phyloP scores from a whole-genome alignment of 1,140 invertebrate genomes.

The Macrostomum lignano region DNA sequence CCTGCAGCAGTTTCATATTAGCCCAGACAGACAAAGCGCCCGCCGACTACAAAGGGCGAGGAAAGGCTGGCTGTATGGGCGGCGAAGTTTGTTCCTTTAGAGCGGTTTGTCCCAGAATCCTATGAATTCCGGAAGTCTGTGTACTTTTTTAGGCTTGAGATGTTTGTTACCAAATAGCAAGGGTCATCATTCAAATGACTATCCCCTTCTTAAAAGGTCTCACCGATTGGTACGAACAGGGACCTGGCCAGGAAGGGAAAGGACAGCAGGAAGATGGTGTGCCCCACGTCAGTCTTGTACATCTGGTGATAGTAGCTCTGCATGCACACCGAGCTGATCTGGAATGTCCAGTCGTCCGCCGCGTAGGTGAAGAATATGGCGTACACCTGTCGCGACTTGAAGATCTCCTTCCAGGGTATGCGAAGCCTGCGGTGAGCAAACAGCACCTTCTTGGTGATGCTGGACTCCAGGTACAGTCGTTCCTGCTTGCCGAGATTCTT shows the following conservation, averaged over 20 bases:
- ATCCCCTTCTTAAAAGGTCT: background rate
- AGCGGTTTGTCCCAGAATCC: too few relatives aligned
- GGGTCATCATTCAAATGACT: too few relatives aligned
- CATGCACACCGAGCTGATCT: background rate
- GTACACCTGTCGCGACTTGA: background rate
- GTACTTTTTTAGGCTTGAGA: too few relatives aligned
- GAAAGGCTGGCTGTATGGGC: too few relatives aligned
- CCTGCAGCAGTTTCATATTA: too few relatives aligned
- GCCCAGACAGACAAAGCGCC: too few relatives aligned
- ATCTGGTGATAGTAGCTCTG: background rate
- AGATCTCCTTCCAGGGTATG: conserved; percentile 3
- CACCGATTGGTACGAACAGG: conserved; percentile 2
- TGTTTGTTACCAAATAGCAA: too few relatives aligned
- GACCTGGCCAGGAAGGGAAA: conserved; percentile 3
- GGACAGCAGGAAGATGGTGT: conserved; percentile 1
- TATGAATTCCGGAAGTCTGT: too few relatives aligned
- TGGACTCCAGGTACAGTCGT: background rate
- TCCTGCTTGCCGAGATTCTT: background rate
- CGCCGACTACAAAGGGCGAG: too few relatives aligned
- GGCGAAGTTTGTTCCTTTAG: too few relatives aligned
- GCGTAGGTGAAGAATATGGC: conserved; percentile 1
- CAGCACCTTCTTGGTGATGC: background rate
- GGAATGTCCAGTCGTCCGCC: conserved; percentile 4
- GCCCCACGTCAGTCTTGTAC: background rate
- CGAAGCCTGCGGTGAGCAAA: background rate